These are phyloP conservation scores for Cephus rjabovi DNA, from an alignment of 2,888 invertebrate genomes.

Conservation along the genomic window DNA sequence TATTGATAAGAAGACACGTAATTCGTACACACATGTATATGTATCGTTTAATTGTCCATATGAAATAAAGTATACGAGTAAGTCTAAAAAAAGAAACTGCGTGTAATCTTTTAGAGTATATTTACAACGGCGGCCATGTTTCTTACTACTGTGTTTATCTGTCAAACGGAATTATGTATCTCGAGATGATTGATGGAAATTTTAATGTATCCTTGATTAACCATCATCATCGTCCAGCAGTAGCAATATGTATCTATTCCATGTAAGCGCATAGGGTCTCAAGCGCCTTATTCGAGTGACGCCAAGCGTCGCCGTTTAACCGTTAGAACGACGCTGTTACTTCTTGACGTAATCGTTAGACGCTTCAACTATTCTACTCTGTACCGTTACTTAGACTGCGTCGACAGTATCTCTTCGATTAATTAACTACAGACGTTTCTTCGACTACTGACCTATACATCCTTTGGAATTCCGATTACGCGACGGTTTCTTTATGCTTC, in stretches of 20 bases:
- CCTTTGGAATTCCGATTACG: not conserved
- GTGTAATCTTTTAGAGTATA: not conserved
- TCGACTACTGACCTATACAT: not conserved
- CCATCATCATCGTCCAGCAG: not conserved
- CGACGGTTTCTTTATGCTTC: not conserved
- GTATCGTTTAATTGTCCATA: slow-evolving; percentile 64
- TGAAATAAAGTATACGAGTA: slow-evolving; percentile 32
- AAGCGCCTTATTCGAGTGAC: not conserved
- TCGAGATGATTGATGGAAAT: not conserved
- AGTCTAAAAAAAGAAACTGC: not conserved
- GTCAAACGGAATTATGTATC: not conserved
- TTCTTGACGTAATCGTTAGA: not conserved
- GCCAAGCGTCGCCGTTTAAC: not conserved
- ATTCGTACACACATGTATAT: slow-evolving; percentile 60
- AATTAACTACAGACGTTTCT: not conserved
- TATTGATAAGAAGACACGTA: slow-evolving; percentile 43
- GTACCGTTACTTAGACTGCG: not conserved
- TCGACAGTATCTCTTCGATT: not conserved
- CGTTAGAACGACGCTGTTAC: not conserved
- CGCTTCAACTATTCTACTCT: not conserved
- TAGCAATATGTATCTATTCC: not conserved
- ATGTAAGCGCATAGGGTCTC: not conserved
- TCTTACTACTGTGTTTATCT: not conserved
- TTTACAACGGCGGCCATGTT: not conserved
- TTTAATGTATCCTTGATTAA: not conserved